Conservation (phyloP, 2,797 vertebrate genomes). For the Kryptopterus vitreolus region DNA sequence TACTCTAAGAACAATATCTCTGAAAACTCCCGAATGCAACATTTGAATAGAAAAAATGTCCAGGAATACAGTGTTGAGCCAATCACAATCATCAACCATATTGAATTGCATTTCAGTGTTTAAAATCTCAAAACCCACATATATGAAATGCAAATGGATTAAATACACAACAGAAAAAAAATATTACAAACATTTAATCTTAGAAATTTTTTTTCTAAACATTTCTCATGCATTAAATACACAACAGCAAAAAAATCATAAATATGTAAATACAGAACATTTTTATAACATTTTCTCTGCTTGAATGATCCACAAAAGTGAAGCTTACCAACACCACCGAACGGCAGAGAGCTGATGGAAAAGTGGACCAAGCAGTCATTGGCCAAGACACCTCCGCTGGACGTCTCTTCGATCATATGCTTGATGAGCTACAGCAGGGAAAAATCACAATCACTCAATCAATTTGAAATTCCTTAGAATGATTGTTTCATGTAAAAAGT, state of each 20-base stretch:
- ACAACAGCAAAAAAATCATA: too few relatives aligned
- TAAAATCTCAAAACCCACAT: neutral
- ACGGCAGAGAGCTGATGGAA: conserved; percentile 82
- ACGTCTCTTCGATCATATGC: conserved; percentile 82
- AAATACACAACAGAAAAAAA: neutral
- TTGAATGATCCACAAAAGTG: neutral
- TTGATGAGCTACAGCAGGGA: conserved; percentile 70
- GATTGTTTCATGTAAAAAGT: neutral
- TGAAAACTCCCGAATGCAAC: too few relatives aligned
- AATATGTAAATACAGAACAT: too few relatives aligned
- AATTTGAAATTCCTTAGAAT: neutral
- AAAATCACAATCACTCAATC: neutral
- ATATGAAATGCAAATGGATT: neutral
- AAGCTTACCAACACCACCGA: conserved; percentile 88
- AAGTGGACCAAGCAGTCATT: conserved; percentile 88
- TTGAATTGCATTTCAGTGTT: neutral
- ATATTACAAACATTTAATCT: neutral
- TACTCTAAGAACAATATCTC: neutral
- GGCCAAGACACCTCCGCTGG: conserved; percentile 87
- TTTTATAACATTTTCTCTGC: too few relatives aligned
- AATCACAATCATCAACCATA: neutral
- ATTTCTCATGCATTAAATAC: too few relatives aligned
- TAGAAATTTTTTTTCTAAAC: too few relatives aligned
- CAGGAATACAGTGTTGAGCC: neutral
- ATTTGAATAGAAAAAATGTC: too few relatives aligned